Evolutionary conservation across 2,797 vertebrate species (phyloP).

Genomic region (Artibeus jamaicensis): DNA sequence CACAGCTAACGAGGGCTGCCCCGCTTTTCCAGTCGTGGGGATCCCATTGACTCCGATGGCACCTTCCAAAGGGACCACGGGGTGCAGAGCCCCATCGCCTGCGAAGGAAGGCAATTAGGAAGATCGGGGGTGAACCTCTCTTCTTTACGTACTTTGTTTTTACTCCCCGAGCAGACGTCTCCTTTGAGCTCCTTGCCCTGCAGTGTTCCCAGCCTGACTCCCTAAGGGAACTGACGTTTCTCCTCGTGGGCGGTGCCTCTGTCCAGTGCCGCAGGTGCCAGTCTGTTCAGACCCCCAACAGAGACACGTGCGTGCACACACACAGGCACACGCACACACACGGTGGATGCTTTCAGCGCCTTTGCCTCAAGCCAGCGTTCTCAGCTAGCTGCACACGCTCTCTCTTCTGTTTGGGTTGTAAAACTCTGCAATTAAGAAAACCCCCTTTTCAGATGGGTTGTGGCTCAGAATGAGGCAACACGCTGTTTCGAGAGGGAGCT

Average conservation of each 20-base stretch:
- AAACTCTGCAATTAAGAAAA: slow-evolving; percentile 44
- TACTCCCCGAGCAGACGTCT: not conserved
- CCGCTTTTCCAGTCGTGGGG: slow-evolving; percentile 22
- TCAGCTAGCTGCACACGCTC: not conserved
- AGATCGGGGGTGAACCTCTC: not conserved
- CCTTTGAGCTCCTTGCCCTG: slow-evolving; percentile 12
- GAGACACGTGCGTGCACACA: not conserved
- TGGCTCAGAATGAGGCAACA: not conserved
- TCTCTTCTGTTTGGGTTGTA: slow-evolving; percentile 10
- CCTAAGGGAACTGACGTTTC: not conserved
- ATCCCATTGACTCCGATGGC: not conserved
- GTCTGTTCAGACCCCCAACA: not conserved
- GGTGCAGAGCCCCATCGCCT: slow-evolving; percentile 34
- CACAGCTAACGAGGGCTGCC: slow-evolving; percentile 54
- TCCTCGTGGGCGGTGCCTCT: not conserved
- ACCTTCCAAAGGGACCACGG: not conserved
- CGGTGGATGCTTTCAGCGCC: not conserved
- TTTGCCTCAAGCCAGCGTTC: not conserved
- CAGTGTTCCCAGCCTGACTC: slow-evolving; percentile 13
- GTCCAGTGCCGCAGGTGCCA: not conserved
- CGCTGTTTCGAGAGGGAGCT: not conserved
- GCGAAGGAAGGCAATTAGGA: slow-evolving; percentile 23
- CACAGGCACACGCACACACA: not conserved
- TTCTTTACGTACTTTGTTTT: slow-evolving; percentile 16
- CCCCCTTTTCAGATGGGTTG: not conserved